These are phyloP conservation scores for Panurus biarmicus DNA, from an alignment of 2,113 vertebrate genomes.

Conservation along the genomic window DNA sequence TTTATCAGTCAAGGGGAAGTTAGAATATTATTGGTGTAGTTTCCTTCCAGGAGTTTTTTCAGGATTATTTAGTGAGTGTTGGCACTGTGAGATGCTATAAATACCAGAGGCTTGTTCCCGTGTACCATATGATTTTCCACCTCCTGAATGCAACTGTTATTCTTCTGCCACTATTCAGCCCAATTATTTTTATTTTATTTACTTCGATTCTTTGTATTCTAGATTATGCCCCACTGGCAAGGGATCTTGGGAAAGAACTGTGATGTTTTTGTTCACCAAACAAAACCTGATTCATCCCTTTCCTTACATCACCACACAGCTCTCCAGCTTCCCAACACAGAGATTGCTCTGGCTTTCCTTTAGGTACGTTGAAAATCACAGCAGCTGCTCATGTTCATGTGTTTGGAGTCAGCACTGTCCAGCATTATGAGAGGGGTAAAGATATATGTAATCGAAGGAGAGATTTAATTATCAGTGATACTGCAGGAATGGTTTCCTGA, in stretches of 20 bases:
- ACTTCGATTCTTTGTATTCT: conserved; percentile 49
- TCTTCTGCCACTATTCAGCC: conserved; percentile 25
- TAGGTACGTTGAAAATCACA: conserved; percentile 13
- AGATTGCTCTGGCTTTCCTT: background rate
- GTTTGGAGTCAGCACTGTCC: background rate
- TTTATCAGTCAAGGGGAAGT: background rate
- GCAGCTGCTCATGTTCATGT: conserved; percentile 7
- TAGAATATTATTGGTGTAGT: background rate
- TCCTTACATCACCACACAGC: conserved; percentile 21
- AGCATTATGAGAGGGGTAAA: background rate
- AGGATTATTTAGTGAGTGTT: background rate
- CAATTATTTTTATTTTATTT: conserved; percentile 62
- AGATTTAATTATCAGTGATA: background rate
- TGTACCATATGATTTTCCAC: background rate
- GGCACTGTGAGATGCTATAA: background rate
- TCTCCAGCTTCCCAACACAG: conserved; percentile 18
- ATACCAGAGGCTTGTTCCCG: background rate
- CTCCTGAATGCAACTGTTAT: conserved; percentile 46
- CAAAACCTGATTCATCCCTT: conserved; percentile 54
- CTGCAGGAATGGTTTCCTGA: background rate
- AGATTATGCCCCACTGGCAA: conserved; percentile 33
- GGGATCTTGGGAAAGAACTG: conserved; percentile 39
- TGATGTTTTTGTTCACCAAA: background rate
- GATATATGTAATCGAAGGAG: background rate
- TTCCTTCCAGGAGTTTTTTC: background rate